Base-by-base conservation (phyloP, 2,113 vertebrate genomes). In the Phalacrocorax carbo region DNA sequence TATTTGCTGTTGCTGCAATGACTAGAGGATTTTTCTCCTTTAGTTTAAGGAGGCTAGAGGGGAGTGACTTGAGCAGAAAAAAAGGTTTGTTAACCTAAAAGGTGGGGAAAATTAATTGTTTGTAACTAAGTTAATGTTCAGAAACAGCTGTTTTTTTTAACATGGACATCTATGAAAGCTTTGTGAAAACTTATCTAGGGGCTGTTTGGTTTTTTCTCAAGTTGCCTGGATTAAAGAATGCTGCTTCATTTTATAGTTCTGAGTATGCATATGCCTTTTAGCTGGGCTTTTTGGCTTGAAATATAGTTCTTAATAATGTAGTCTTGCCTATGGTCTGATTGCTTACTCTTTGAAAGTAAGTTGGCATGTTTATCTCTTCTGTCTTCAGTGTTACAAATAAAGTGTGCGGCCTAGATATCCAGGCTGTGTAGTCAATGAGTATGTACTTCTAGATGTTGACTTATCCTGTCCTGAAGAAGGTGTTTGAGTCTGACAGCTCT, bases 171-270 rank as follows among this genome's bases (percentile, higher is more conserved):
- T 48, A 10, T 27, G 36, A 61, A 70, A 73, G 11, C 15, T 66
- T 64, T 46, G 4, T 38, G 15, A 57, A 75, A 66, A 54, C 13
- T 57, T 73, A 25, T 29, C 25, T 26, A 18, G 9, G 5, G 11
- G 17, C 3, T 52, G 3, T 6, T 40, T 0, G 0, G 25, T 54
- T 68, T 40, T 46, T 81, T 34, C 7, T 76, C 10, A 61, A 42
- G 6, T 46, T 83, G 3, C 7, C 19, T 70, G 9, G 1, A 13
- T 66, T 65, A 65, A 72, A 97, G 32, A 61, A 3, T 7, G 5
- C 2, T 90, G 4, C 8, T 82, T 73, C 4, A 5, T 69, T 83
- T 90, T 38, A 13, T 32, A 32, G 6, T 16, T 15, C 4, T n/a
- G 19, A 76, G 10, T 34, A 29, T 12, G 4, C 4, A 5, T 7